Evolutionary conservation across 2,113 vertebrate genomes (phyloP).

Genomic region (Pseudopodoces humilis): DNA sequence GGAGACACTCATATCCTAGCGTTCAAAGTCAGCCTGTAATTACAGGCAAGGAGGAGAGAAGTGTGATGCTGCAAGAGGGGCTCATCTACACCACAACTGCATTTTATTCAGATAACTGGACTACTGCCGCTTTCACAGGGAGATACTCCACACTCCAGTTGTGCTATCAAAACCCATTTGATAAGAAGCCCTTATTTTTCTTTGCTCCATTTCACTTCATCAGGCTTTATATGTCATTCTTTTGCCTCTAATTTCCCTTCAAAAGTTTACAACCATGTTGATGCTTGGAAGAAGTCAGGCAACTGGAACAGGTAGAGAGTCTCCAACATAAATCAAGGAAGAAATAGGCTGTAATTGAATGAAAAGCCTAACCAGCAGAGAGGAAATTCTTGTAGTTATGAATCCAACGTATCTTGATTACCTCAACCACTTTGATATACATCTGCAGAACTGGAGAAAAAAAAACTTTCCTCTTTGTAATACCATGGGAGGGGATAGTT

Average conservation of each 20-base stretch:
- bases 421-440: background rate
- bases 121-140: background rate
- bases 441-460: background rate
- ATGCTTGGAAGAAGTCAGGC: background rate
- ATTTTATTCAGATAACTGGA: background rate
- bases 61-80: background rate
- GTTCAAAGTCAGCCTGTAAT: background rate
- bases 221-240: background rate
- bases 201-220: background rate
- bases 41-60: background rate
- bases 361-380: background rate
- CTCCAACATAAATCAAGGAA: background rate
- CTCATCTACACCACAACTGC: background rate
- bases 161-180: rapidly evolving
- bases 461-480: background rate
- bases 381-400: background rate
- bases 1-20: background rate
- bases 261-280: background rate
- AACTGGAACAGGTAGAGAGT: background rate
- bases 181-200: background rate
- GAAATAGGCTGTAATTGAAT: background rate
- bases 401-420: background rate
- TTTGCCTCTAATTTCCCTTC: background rate
- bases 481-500: background rate
- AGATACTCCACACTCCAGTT: background rate